These are phyloP conservation scores for Lonchura striata DNA, from an alignment of 2,113 vertebrate genomes.

Conservation along the genomic window DNA sequence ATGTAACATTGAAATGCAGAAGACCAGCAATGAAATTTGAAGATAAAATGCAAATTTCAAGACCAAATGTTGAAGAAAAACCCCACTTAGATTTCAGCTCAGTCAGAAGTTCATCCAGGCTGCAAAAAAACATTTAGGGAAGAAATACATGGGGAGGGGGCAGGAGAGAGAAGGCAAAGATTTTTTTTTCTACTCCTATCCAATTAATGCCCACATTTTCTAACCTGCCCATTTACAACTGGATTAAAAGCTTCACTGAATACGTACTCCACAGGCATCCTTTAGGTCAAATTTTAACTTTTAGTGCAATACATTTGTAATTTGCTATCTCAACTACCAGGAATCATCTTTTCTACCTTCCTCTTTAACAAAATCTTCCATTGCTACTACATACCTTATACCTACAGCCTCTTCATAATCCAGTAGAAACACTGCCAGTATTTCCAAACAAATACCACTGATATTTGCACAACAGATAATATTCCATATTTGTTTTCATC, in stretches of 20 bases:
- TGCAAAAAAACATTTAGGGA: neutral
- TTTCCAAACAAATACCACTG: neutral
- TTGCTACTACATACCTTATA: neutral
- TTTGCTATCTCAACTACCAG: neutral
- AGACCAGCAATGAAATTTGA: neutral
- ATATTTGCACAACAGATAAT: neutral
- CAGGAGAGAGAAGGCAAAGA: neutral
- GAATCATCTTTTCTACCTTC: neutral
- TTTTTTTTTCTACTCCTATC: neutral
- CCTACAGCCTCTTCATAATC: neutral
- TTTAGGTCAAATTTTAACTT: neutral
- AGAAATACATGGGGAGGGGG: rapidly evolving
- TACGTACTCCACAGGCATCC: neutral
- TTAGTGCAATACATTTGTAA: neutral
- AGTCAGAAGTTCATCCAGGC: neutral
- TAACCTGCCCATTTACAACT: neutral
- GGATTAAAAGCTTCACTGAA: neutral
- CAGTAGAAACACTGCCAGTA: neutral
- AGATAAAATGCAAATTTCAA: neutral
- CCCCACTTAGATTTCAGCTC: neutral
- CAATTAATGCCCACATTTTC: neutral
- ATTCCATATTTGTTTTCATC: neutral
- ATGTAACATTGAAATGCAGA: neutral
- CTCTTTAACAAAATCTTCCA: neutral
- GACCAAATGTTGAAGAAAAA: neutral